Base-by-base conservation (phyloP, 2,888 invertebrate species). In the Ochlodes sylvanus region DNA sequence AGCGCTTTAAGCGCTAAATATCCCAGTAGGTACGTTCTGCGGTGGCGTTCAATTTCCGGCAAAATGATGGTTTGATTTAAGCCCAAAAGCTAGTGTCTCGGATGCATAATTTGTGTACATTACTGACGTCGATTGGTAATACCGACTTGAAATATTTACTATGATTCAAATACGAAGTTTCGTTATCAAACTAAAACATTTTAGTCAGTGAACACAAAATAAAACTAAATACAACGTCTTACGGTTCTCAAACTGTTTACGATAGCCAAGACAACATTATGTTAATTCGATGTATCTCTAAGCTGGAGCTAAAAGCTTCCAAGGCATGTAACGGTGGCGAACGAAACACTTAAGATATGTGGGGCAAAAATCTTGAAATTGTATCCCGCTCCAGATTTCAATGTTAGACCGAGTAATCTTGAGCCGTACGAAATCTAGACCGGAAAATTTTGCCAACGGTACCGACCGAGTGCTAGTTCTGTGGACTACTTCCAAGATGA, bases 351-450 rank as follows among this genome's bases (percentile, higher is more conserved):
- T 60, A 67, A 61, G 61, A 61, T 61, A 66, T 66, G 67, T 67
- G 61, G 63, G 63, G 63, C 63, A 42, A 42, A 63, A 63, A 41
- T 63, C 63, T 63, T 54, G 54, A 54, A 62, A 63, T 63, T 54
- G 63, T 54, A 63, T 63, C 63, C 41, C 21, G 67, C 61, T 61
- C 66, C 66, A 67, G 66, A 61, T 67, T 67, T 61, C 60, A 55
- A 67, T 67, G 61, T 54, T 61, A 44, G 61, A 67, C 66, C 66
- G 61, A 67, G 66, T 67, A 67, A 67, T 67, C 61, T 67, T 44
- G 34, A 55, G 66, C 27, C n/a, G 58, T 19, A 19, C 54, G 54
- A 62, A 62, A 62, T 62, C 52, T 52, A 62, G 63, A 54, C 63
- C 42, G 52, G 54, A 63, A 54, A 54, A 63, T 60, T 60, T 44